A percentile compares a stretch with the other conserved stretches of the same genome.
Conservation (phyloP, 2,113 vertebrate species). For the Brienomyrus longianalis region DNA sequence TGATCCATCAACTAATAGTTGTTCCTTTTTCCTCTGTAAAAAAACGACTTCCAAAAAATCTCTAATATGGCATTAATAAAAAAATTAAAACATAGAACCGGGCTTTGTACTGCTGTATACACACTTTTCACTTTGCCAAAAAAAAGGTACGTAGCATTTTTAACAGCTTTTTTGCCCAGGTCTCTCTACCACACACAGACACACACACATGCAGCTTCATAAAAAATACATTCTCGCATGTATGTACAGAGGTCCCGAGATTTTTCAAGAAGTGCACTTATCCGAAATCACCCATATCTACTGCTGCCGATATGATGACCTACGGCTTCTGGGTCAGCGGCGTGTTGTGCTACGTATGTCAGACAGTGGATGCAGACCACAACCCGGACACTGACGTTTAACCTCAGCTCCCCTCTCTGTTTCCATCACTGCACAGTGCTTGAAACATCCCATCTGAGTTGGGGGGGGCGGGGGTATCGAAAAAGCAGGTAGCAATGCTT, state of each 20-base stretch:
- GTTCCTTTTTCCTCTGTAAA: not conserved
- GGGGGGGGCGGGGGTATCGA: not conserved
- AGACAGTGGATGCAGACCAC: not conserved
- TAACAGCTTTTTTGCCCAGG: not conserved
- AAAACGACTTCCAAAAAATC: not conserved
- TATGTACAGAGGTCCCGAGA: slow-evolving; percentile 10
- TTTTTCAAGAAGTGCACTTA: slow-evolving; percentile 17
- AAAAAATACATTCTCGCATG: not conserved
- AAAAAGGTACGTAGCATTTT: not conserved
- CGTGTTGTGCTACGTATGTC: not conserved
- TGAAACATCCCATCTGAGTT: not conserved
- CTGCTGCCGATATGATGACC: too few species aligned
- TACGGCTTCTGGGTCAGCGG: not conserved
- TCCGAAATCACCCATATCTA: not conserved
- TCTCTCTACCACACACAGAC: not conserved
- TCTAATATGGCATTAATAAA: not conserved
- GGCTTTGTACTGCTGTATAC: not conserved
- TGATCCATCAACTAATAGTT: not conserved
- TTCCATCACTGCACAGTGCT: not conserved
- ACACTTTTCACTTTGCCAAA: not conserved
- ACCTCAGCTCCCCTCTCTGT: not conserved
- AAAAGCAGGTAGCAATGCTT: not conserved
- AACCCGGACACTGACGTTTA: not conserved
- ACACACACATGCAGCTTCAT: not conserved
- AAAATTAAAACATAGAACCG: not conserved